These are phyloP conservation scores for Calliopsis andreniformis DNA, from an alignment of 1,140 invertebrate species.

Conservation along the genomic window DNA sequence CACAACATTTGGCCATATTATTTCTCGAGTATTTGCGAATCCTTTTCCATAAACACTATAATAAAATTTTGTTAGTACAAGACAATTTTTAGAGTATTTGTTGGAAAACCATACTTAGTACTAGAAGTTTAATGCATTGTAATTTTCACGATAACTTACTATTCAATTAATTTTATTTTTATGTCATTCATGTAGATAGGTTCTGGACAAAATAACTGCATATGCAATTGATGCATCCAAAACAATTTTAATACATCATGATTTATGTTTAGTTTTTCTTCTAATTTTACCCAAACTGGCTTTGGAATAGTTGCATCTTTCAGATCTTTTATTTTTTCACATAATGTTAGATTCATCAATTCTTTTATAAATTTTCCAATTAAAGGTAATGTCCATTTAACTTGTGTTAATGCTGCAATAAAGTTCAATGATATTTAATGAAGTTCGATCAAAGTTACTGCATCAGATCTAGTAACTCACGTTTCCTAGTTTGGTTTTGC, in stretches of 20 bases:
- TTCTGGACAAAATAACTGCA: constrained; percentile 71
- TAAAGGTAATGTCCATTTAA: constrained; percentile 44
- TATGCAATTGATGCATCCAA: constrained; percentile 71
- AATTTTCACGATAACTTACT: constrained; percentile 65
- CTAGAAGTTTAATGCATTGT: neutral
- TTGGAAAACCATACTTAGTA: neutral
- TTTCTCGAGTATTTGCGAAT: constrained; percentile 54
- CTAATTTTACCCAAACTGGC: constrained; percentile 70
- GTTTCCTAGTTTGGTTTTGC: neutral
- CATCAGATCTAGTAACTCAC: constrained; percentile 2
- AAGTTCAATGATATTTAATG: constrained; percentile 1
- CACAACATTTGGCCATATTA: constrained; percentile 64
- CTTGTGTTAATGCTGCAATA: constrained; percentile 14
- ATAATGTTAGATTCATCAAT: constrained; percentile 63
- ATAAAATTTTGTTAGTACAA: constrained; percentile 28
- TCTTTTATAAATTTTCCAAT: constrained; percentile 62
- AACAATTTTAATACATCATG: constrained; percentile 54
- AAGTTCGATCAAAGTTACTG: neutral
- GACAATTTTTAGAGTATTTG: neutral
- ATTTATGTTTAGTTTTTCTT: constrained; percentile 66
- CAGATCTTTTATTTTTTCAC: constrained; percentile 66
- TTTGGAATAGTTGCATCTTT: constrained; percentile 68
- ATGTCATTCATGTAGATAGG: constrained; percentile 71
- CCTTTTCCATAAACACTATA: constrained; percentile 69
- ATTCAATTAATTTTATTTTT: constrained; percentile 74